These are phyloP conservation scores for Kryptopterus vitreolus DNA, from an alignment of 2,797 vertebrate genomes.

Conservation along the genomic window DNA sequence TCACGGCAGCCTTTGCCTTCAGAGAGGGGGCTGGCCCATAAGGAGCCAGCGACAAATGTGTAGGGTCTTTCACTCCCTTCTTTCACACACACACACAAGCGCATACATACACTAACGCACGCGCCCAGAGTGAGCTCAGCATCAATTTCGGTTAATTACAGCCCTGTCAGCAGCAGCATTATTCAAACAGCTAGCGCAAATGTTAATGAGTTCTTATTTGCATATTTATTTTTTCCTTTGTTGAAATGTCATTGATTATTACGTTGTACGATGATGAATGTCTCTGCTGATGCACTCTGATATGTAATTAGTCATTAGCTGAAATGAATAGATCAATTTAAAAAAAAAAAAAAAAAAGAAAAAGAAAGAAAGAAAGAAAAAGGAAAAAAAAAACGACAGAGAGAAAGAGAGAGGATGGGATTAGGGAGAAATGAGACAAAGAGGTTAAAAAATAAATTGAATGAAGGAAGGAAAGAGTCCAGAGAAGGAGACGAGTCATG, in stretches of 20 bases:
- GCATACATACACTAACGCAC: conserved; percentile 51
- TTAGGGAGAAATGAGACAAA: conserved; percentile 67
- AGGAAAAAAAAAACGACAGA: no score
- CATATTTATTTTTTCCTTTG: conserved; percentile 99
- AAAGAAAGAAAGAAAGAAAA: conserved; percentile 68
- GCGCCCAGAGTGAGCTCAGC: conserved; percentile 86
- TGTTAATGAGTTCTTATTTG: conserved; percentile 99
- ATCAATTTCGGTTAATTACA: conserved; percentile 96
- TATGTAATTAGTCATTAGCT: conserved; percentile 99
- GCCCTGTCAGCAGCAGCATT: conserved; percentile 97
- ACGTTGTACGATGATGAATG: conserved; percentile 99
- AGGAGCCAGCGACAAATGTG: conserved; percentile 81
- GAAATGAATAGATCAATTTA: conserved; percentile 99
- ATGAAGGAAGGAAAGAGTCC: conserved; percentile 18
- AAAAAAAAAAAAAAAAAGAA: conserved; percentile 68
- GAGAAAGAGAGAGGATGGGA: conserved; percentile 81
- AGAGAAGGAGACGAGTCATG: conserved; percentile 44
- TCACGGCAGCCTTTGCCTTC: conserved; percentile 68
- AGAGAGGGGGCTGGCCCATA: conserved; percentile 65
- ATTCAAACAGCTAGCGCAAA: conserved; percentile 99
- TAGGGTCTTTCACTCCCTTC: conserved; percentile 68
- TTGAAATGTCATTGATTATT: conserved; percentile 99
- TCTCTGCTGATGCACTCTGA: conserved; percentile 94
- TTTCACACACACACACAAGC: conserved; percentile 33
- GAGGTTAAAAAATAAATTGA: conserved; percentile 23